Percentiles rank a stretch among this genome's conserved stretches.
phyloP scores from a whole-genome alignment of 53 echinoderm and acorn worm species.

The Henricia sp. region DNA sequence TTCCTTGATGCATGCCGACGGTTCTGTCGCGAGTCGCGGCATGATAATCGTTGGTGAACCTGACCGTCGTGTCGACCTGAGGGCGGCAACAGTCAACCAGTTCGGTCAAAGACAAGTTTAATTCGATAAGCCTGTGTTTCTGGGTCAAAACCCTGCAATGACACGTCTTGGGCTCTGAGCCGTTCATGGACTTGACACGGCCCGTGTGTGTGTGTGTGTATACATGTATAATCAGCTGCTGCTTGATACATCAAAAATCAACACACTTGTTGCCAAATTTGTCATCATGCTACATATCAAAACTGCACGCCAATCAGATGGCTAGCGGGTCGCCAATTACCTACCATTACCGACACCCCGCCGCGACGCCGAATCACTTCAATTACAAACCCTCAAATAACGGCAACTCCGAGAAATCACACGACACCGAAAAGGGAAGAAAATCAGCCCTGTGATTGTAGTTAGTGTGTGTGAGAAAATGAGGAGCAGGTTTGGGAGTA shows the following conservation, averaged over 20 bases:
- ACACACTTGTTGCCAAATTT: slow-evolving; percentile 37
- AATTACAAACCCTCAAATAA: slow-evolving; percentile 21
- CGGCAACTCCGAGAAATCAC: neutral
- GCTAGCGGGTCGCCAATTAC: slow-evolving; percentile 43
- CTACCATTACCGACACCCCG: slow-evolving; percentile 39
- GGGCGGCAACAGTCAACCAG: too few relatives aligned
- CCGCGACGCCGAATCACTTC: slow-evolving; percentile 34
- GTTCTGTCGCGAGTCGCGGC: too few relatives aligned
- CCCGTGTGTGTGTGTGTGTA: neutral
- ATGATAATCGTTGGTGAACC: too few relatives aligned
- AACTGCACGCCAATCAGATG: slow-evolving; percentile 4
- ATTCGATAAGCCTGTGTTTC: neutral
- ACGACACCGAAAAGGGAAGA: neutral
- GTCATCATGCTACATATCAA: slow-evolving; percentile 48
- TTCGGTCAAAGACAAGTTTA: too few relatives aligned
- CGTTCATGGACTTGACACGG: neutral
- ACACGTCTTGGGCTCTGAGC: neutral
- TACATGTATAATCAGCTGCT: neutral
- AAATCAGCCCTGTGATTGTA: neutral
- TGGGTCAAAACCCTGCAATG: slow-evolving; percentile 21
- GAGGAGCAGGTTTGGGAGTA: slow-evolving; percentile 47
- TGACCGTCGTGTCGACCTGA: too few relatives aligned
- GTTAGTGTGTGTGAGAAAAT: neutral
- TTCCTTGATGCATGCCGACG: too few relatives aligned
- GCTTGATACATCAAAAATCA: too few relatives aligned